Conservation (phyloP, 2,797 vertebrate species). For the Alcedo atthis region DNA sequence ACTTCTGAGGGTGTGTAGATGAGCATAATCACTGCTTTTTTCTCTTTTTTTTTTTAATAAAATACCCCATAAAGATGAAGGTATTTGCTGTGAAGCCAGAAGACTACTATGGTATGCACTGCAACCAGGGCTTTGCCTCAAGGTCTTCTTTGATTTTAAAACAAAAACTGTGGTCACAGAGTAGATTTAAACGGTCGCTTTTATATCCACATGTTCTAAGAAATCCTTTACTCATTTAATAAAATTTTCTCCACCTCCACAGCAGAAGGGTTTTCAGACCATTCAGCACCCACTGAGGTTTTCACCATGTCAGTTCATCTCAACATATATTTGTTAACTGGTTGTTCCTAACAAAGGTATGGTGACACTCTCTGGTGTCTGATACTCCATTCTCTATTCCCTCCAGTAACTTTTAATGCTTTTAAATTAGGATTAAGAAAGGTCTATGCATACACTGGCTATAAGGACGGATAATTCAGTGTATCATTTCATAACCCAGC, state of each 20-base stretch:
- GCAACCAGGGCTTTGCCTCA: background rate
- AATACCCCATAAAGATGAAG: conserved; percentile 76
- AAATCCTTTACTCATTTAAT: background rate
- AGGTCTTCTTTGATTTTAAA: background rate
- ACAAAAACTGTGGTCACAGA: background rate
- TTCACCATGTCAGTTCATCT: conserved; percentile 33
- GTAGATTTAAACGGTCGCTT: background rate
- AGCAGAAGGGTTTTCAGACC: background rate
- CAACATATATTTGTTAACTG: conserved; percentile 31
- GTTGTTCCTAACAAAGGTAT: conserved; percentile 19
- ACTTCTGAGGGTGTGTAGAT: conserved; percentile 74
- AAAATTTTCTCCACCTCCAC: background rate
- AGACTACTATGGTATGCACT: background rate
- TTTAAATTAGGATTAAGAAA: conserved; percentile 62
- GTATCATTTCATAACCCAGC: conserved; percentile 62
- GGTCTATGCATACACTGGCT: conserved; percentile 43
- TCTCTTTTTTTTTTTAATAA: conserved; percentile 70
- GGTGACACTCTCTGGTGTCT: background rate
- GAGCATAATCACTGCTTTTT: conserved; percentile 72
- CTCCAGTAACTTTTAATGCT: conserved; percentile 63
- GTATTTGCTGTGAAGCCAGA: conserved; percentile 63
- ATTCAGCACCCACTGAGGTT: conserved; percentile 1
- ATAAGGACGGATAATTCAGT: conserved; percentile 62
- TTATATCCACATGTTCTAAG: background rate
- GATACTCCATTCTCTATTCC: conserved; percentile 12